A percentile compares a stretch with the other conserved stretches of the same genome.
These are phyloP conservation scores for Zaprionus lineosus DNA, from an alignment of 2,888 invertebrate genomes.

Conservation along the genomic window DNA sequence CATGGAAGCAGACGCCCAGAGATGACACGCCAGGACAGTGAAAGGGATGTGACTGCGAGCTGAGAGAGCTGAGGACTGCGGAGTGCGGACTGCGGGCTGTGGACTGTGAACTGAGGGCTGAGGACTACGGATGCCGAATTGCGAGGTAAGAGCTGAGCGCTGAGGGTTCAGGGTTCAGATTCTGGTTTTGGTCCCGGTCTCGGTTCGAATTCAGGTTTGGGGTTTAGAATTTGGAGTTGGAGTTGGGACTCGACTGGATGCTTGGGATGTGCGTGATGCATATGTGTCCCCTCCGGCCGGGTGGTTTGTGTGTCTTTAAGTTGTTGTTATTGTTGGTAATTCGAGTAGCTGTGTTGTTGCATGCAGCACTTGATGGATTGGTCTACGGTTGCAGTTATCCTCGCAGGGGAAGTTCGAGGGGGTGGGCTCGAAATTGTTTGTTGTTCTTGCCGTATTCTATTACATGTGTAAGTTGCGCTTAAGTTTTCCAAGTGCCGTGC, in stretches of 20 bases:
- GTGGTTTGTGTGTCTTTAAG: constrained; percentile 25
- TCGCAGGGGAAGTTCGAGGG: neutral
- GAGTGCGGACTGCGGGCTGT: too few species aligned
- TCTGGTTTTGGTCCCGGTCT: constrained; percentile 1
- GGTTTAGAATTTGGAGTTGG: constrained; percentile 2
- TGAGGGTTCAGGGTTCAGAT: too few species aligned
- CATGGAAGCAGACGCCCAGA: constrained; percentile 44
- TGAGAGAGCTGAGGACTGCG: too few species aligned
- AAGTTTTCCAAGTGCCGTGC: constrained; percentile 64
- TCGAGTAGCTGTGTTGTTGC: constrained; percentile 57
- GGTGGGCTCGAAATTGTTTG: constrained; percentile 7
- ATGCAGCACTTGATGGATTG: constrained; percentile 73
- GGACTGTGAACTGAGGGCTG: too few species aligned
- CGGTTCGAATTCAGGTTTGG: too few species aligned
- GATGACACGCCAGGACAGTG: constrained; percentile 31
- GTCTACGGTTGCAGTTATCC: constrained; percentile 58
- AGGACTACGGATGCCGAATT: too few species aligned
- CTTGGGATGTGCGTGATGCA: constrained; percentile 42
- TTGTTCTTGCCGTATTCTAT: constrained; percentile 56
- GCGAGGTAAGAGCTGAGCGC: too few species aligned
- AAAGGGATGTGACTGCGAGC: constrained; percentile 23
- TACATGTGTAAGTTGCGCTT: constrained; percentile 74
- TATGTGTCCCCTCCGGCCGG: constrained; percentile 28
- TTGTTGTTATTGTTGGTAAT: constrained; percentile 64
- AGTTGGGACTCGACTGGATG: constrained; percentile 4